Evolutionary conservation across 2,797 vertebrate genomes (phyloP).

Genomic region (Lepilemur ruficaudatus): DNA sequence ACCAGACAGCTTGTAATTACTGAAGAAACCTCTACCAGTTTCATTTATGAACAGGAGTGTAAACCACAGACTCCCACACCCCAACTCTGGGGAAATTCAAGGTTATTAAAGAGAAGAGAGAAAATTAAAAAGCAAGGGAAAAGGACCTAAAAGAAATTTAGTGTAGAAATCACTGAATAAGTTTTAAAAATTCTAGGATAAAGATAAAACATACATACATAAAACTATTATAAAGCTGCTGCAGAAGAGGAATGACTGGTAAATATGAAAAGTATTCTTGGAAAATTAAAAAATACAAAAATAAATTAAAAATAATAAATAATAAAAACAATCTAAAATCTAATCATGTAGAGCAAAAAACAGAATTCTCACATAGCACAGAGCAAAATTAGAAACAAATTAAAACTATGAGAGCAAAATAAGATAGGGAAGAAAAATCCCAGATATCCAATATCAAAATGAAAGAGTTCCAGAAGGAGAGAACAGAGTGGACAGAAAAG

Average conservation of each 20-base stretch:
- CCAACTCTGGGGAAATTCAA: not conserved
- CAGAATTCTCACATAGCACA: not conserved
- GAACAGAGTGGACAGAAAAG: not conserved
- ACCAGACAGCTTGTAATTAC: not conserved
- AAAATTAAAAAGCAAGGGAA: not conserved
- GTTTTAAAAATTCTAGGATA: not conserved
- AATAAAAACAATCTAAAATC: not conserved
- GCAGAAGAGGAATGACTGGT: not conserved
- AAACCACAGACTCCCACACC: not conserved
- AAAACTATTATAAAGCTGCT: not conserved
- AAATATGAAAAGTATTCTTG: not conserved
- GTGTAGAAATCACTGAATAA: not conserved
- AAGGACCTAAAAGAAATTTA: not conserved
- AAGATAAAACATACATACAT: not conserved
- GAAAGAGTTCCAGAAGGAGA: not conserved
- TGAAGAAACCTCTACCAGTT: not conserved
- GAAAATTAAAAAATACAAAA: not conserved
- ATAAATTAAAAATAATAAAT: not conserved
- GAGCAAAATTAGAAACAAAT: not conserved
- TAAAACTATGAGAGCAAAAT: not conserved
- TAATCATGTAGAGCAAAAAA: not conserved
- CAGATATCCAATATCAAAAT: not conserved
- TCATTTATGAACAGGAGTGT: not conserved
- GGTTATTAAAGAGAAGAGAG: not conserved
- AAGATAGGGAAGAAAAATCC: not conserved